phyloP scores from a whole-genome alignment of 1,140 invertebrate genomes.

The Drosophila ambigua region DNA sequence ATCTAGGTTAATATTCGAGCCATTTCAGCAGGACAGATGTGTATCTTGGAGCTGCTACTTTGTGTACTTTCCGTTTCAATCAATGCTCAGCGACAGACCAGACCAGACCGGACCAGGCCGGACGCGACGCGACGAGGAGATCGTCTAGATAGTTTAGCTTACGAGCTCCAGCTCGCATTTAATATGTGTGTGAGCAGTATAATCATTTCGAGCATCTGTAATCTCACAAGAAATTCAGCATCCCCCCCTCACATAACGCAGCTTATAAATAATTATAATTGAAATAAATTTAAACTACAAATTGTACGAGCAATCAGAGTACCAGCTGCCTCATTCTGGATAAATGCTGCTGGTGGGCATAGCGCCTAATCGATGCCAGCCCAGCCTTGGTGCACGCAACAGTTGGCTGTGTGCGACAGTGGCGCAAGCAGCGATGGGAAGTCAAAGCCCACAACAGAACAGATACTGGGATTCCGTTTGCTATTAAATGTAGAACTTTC shows the following conservation, averaged over 20 bases:
- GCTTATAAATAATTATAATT: constrained; percentile 56
- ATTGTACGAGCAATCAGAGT: constrained; percentile 50
- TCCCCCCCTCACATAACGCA: constrained; percentile 35
- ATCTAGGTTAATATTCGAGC: constrained; percentile 58
- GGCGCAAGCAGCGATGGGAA: neutral
- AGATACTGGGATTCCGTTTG: too few relatives aligned
- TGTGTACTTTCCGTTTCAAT: constrained; percentile 42
- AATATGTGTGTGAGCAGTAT: constrained; percentile 26
- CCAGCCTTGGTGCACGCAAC: constrained; percentile 16
- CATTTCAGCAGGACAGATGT: constrained; percentile 2
- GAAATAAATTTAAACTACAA: constrained; percentile 59
- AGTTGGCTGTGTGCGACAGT: constrained; percentile 18
- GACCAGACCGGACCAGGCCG: too few relatives aligned
- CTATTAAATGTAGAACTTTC: too few relatives aligned
- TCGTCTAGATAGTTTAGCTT: constrained; percentile 36
- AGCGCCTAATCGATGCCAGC: neutral
- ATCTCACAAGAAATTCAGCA: constrained; percentile 55
- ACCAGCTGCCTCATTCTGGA: neutral
- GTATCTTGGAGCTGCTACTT: constrained; percentile 40
- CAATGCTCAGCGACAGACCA: constrained; percentile 10
- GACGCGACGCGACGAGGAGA: constrained; percentile 18
- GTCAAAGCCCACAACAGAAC: too few relatives aligned
- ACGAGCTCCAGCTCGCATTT: constrained; percentile 5
- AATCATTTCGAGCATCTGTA: constrained; percentile 62
- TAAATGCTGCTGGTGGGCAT: neutral